Conservation (phyloP, 1,140 invertebrate genomes). For the Lepidurus arcticus region DNA sequence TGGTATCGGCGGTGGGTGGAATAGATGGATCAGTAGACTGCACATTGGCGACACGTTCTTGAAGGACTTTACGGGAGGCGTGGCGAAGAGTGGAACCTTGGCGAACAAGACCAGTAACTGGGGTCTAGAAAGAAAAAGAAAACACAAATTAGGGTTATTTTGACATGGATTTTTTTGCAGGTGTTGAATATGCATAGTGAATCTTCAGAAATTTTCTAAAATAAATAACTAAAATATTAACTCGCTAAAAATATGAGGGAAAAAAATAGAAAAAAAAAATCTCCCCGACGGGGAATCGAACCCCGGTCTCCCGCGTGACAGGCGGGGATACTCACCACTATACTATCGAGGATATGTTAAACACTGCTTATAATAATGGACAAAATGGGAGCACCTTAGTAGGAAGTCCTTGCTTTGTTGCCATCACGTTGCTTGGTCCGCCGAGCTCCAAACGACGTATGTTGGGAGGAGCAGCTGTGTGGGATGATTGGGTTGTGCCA, state of each 20-base stretch:
- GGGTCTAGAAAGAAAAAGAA: neutral
- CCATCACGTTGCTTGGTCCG: neutral
- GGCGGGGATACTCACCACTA: slow-evolving; percentile 54
- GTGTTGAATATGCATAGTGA: no score
- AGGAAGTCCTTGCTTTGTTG: neutral
- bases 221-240: no score
- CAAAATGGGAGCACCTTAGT: no score
- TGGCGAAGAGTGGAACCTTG: neutral
- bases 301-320: slow-evolving; percentile 54
- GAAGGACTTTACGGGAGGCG: neutral
- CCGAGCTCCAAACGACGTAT: neutral
- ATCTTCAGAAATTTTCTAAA: no score
- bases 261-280: slow-evolving; percentile 14
- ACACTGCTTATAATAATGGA: accelerated
- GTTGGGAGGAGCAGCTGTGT: slow-evolving; percentile 25
- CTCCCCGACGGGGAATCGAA: slow-evolving; percentile 52
- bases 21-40: neutral
- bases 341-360: slow-evolving; percentile 42
- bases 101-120: neutral
- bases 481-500: slow-evolving; percentile 12
- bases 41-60: neutral
- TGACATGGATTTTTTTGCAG: no score
- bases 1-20: neutral
- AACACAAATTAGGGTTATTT: neutral
- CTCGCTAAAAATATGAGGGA: no score